Evolutionary conservation across 1,140 invertebrate species (phyloP).

Genomic region (Drosophila auraria): DNA sequence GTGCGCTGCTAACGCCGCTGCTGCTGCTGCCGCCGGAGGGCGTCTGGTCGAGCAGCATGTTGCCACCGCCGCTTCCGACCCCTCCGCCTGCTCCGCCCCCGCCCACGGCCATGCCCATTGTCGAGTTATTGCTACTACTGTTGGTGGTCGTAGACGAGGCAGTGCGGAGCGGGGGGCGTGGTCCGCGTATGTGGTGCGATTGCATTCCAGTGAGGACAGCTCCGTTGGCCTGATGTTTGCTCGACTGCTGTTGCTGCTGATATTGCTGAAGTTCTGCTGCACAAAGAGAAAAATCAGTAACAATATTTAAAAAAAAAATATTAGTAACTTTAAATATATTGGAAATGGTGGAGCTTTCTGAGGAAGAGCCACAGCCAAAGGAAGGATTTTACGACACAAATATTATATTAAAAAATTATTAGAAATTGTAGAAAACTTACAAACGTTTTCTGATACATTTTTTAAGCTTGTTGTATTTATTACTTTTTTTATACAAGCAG

Average conservation of each 20-base stretch:
- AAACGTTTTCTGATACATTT: no score
- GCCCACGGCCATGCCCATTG: conserved; percentile 45
- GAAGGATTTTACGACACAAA: no score
- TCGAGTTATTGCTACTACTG: conserved; percentile 84
- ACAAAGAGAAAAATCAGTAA: background rate
- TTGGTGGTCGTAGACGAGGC: conserved; percentile 79
- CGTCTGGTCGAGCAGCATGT: conserved; percentile 79
- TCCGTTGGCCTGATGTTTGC: conserved; percentile 81
- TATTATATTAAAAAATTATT: no score
- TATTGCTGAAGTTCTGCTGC: conserved; percentile 79
- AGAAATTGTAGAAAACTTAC: no score
- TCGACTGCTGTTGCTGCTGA: conserved; percentile 66
- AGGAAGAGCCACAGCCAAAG: background rate
- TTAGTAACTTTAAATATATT: background rate
- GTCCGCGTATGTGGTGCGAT: conserved; percentile 79
- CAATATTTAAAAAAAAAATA: background rate
- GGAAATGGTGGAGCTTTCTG: background rate
- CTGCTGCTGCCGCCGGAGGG: conserved; percentile 86
- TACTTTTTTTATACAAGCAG: no score
- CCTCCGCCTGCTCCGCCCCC: conserved; percentile 4
- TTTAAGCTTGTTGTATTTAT: no score
- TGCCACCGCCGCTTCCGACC: conserved; percentile 38
- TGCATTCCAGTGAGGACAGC: conserved; percentile 71
- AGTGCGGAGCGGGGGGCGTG: conserved; percentile 81
- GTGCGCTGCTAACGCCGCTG: conserved; percentile 86